phyloP scores from a whole-genome alignment of 2,797 vertebrate species.

The Muscicapa striata region DNA sequence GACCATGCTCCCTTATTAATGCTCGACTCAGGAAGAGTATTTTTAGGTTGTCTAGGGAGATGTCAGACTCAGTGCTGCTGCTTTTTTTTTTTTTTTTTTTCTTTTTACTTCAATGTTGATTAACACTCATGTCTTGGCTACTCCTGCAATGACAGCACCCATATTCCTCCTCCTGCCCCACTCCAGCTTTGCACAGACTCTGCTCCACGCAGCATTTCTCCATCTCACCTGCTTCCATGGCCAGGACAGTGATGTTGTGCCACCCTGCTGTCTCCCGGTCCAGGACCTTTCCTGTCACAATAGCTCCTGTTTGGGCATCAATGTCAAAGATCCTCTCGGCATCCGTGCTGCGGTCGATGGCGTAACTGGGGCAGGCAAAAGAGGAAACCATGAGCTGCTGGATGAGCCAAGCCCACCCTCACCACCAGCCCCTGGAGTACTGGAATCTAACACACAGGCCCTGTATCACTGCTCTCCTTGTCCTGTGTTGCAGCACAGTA shows the following conservation, averaged over 20 bases:
- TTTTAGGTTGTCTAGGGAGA: conserved; percentile 63
- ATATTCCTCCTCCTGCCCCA: background rate
- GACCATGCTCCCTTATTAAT: conserved; percentile 23
- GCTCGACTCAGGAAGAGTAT: conserved; percentile 34
- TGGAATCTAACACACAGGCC: background rate
- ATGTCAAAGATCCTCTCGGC: conserved; percentile 93
- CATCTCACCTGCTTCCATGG: conserved; percentile 91
- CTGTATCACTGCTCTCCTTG: background rate
- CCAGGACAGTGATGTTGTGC: conserved; percentile 96
- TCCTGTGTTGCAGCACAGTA: background rate
- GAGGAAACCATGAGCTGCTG: background rate
- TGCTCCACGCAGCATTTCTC: background rate
- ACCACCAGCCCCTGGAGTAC: background rate
- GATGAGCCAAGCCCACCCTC: background rate
- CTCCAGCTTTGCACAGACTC: background rate
- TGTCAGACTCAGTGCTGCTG: background rate
- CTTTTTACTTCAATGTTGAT: background rate
- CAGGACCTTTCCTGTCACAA: conserved; percentile 89
- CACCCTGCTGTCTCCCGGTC: conserved; percentile 95
- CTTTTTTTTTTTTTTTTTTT: background rate
- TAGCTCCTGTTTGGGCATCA: conserved; percentile 88
- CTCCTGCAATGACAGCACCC: background rate
- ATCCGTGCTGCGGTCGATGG: conserved; percentile 89
- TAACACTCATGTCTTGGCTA: background rate
- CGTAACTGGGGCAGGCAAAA: conserved; percentile 81